Conservation (phyloP, 2,113 vertebrate genomes). For the Microtus oregoni region DNA sequence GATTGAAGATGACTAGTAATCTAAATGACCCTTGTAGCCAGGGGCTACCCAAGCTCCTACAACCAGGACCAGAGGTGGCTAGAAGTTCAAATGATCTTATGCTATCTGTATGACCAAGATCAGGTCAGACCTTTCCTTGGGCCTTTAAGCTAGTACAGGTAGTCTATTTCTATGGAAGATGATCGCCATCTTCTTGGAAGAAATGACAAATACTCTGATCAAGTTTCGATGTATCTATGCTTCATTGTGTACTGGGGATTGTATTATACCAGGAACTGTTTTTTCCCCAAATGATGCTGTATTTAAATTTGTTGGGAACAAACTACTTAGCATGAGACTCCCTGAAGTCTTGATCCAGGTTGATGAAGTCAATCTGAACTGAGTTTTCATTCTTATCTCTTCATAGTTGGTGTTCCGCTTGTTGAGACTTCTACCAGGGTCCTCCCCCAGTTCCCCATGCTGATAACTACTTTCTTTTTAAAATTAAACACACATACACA, state of each 20-base stretch:
- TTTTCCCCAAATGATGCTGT: background rate
- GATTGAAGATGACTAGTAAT: too few relatives aligned
- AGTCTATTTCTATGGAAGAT: background rate
- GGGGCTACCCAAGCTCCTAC: too few relatives aligned
- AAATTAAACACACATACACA: background rate
- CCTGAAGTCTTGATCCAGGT: background rate
- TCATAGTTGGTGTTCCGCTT: background rate
- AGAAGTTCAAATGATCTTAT: too few relatives aligned
- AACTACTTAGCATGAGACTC: background rate
- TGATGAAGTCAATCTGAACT: background rate
- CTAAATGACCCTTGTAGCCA: too few relatives aligned
- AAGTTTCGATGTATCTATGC: background rate
- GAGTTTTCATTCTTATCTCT: background rate
- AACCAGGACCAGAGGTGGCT: too few relatives aligned
- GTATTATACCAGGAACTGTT: background rate
- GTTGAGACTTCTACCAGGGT: background rate
- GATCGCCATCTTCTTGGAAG: background rate
- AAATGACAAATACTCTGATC: background rate
- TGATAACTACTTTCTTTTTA: background rate
- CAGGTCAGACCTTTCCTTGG: background rate
- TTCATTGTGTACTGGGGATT: background rate
- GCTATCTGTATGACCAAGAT: too few relatives aligned
- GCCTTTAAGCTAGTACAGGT: background rate
- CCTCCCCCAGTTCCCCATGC: background rate
- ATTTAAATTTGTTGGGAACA: background rate